Percentiles rank a stretch among this genome's conserved stretches.
These are phyloP conservation scores for Crossoptilon crossoptilon DNA, from an alignment of 2,797 vertebrate genomes.

Conservation along the genomic window DNA sequence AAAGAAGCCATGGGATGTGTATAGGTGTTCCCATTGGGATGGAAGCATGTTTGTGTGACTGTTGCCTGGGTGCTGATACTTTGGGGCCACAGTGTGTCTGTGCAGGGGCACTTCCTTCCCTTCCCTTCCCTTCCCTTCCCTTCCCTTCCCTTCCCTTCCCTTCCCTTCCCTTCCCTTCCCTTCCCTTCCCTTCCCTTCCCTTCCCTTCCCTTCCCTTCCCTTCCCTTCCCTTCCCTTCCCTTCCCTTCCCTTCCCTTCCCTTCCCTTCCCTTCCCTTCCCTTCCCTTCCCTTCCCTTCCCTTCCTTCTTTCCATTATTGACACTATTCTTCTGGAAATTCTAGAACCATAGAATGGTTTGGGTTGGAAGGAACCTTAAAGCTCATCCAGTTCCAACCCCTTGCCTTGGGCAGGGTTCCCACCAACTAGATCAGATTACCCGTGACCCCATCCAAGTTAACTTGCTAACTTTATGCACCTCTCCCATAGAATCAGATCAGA, in stretches of 20 bases:
- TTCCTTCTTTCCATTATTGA: background rate
- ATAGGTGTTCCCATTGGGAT: background rate
- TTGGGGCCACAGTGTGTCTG: background rate
- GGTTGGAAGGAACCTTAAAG: background rate
- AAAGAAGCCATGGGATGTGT: rapidly evolving
- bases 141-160: too few relatives aligned
- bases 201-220: background rate
- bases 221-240: background rate
- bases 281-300: too few relatives aligned
- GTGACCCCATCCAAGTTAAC: background rate
- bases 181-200: too few relatives aligned
- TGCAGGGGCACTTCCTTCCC: background rate
- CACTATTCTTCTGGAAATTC: background rate
- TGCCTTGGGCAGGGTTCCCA: background rate
- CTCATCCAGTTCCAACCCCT: background rate
- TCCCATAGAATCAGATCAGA: background rate
- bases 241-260: too few relatives aligned
- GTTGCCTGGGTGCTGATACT: background rate
- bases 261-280: too few relatives aligned
- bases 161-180: too few relatives aligned
- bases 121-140: too few relatives aligned
- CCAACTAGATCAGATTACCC: background rate
- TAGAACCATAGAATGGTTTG: background rate
- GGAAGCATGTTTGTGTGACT: background rate
- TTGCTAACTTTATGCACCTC: background rate